phyloP scores from a whole-genome alignment of 2,113 vertebrate species.

The Maccullochella peelii region DNA sequence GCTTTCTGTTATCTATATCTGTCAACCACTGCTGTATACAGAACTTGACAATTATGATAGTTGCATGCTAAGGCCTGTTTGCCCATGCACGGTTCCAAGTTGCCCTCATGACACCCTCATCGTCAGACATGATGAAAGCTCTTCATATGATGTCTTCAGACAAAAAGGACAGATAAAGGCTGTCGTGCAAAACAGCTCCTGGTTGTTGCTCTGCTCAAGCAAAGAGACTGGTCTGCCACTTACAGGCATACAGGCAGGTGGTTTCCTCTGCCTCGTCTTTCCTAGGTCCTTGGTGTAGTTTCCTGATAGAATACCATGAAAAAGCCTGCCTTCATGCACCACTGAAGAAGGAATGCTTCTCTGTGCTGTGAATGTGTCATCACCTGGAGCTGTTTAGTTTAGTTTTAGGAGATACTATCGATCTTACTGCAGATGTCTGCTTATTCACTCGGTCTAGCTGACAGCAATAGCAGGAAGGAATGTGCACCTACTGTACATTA shows the following conservation, averaged over 20 bases:
- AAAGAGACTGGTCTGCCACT: background rate
- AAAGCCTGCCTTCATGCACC: constrained; percentile 16
- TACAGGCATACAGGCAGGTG: constrained; percentile 19
- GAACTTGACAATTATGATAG: background rate
- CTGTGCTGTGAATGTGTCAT: constrained; percentile 52
- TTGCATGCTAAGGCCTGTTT: constrained; percentile 41
- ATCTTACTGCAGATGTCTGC: constrained; percentile 51
- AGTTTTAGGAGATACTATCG: constrained; percentile 58
- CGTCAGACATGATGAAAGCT: constrained; percentile 28
- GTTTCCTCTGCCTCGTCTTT: background rate
- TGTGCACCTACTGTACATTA: constrained; percentile 46
- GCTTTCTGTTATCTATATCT: background rate
- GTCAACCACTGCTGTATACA: background rate
- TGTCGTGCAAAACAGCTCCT: background rate
- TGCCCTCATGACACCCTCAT: constrained; percentile 1
- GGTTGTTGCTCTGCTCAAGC: background rate
- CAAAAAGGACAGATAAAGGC: background rate
- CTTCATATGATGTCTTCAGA: constrained; percentile 12
- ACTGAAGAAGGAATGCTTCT: constrained; percentile 51
- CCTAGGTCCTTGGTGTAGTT: background rate
- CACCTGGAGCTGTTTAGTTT: constrained; percentile 46
- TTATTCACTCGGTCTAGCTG: constrained; percentile 25
- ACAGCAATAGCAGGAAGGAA: constrained; percentile 66
- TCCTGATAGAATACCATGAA: constrained; percentile 10
- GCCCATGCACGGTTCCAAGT: background rate